Conservation (phyloP, 2,797 vertebrate species). For the Acrossocheilus fasciatus region DNA sequence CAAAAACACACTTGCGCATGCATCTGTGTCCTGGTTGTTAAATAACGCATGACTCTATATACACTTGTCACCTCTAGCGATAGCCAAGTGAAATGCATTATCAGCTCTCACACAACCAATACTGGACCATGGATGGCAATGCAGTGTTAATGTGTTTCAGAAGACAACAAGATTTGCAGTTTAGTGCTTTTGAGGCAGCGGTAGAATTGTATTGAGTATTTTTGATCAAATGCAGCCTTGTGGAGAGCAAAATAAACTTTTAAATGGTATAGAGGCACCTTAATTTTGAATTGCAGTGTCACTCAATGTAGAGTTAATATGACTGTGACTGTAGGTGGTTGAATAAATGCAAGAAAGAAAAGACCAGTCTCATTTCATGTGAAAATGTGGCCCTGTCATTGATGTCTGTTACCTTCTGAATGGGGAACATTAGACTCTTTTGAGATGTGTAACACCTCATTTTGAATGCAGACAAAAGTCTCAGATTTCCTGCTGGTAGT, state of each 20-base stretch:
- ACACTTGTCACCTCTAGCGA: neutral
- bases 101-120: neutral
- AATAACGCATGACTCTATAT: constrained; percentile 17
- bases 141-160: constrained; percentile 18
- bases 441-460: neutral
- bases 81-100: constrained; percentile 2
- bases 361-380: neutral
- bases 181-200: neutral
- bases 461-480: neutral
- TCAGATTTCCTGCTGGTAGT: neutral
- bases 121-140: neutral
- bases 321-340: neutral
- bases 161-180: neutral
- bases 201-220: neutral
- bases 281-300: neutral
- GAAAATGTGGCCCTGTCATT: neutral
- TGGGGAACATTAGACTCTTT: neutral
- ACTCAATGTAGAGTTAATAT: neutral
- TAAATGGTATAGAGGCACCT: neutral
- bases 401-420: neutral
- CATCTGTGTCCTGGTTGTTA: constrained; percentile 9
- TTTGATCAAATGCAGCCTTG: neutral
- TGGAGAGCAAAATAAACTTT: neutral
- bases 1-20: neutral
- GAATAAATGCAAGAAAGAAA: neutral